These are phyloP conservation scores for Pseudoatta argentina DNA, from an alignment of 1,140 invertebrate species.

Conservation along the genomic window DNA sequence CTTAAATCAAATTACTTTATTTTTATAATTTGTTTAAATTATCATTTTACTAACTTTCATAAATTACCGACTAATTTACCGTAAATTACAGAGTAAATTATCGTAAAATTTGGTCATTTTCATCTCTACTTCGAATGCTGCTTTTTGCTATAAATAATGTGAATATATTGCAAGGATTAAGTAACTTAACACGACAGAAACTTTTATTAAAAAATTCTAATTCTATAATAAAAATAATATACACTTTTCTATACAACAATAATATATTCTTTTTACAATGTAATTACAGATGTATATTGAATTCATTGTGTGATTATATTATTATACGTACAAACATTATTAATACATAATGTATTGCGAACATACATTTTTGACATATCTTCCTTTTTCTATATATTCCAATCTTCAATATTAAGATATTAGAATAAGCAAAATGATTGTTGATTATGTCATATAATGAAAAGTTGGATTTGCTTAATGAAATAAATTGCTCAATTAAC, in stretches of 20 bases:
- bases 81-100: too few relatives aligned
- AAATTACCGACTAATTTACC: too few relatives aligned
- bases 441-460: background rate
- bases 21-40: too few relatives aligned
- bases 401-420: background rate
- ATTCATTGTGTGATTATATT: slow-evolving; percentile 48
- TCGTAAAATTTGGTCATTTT: too few relatives aligned
- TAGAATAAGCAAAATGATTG: background rate
- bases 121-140: background rate
- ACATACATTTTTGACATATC: slow-evolving; percentile 25
- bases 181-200: slow-evolving; percentile 39
- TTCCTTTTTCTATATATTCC: slow-evolving; percentile 12
- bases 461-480: background rate
- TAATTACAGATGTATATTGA: slow-evolving; percentile 55
- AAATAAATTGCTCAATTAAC: background rate
- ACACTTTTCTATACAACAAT: slow-evolving; percentile 60
- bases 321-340: slow-evolving; percentile 51
- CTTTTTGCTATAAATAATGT: background rate
- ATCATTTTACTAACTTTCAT: too few relatives aligned
- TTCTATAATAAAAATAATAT: slow-evolving; percentile 64
- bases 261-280: slow-evolving; percentile 57
- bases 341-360: slow-evolving; percentile 21
- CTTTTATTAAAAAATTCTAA: slow-evolving; percentile 37
- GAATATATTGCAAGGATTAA: background rate
- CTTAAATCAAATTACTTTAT: too few relatives aligned